phyloP scores from a whole-genome alignment of 2,888 invertebrate genomes.

The Drosophila mimetica region DNA sequence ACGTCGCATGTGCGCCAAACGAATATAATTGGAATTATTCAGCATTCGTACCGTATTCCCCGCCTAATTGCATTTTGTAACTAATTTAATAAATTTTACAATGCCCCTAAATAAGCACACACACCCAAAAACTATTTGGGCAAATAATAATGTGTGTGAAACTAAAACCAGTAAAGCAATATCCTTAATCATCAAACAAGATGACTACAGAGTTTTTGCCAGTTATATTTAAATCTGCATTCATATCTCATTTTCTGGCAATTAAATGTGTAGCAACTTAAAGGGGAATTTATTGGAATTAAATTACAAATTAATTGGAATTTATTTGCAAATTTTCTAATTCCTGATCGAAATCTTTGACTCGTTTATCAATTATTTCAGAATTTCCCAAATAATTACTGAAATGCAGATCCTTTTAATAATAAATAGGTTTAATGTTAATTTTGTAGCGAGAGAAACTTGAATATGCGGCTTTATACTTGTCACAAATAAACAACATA shows the following conservation, averaged over 20 bases:
- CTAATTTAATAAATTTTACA: constrained; percentile 61
- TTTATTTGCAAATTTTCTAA: background rate
- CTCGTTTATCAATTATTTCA: background rate
- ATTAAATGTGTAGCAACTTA: background rate
- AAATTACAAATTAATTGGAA: background rate
- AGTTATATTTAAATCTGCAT: background rate
- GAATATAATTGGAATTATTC: constrained; percentile 65
- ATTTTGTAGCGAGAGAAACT: too few species aligned
- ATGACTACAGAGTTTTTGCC: background rate
- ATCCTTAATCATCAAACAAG: background rate
- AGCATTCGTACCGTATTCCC: constrained; percentile 35
- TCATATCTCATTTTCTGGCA: background rate
- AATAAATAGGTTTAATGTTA: background rate
- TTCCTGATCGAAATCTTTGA: background rate
- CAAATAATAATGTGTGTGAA: background rate
- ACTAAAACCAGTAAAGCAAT: too few species aligned
- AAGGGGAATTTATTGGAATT: background rate
- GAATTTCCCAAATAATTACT: background rate
- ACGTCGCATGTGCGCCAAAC: constrained; percentile 43
- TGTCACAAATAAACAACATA: too few species aligned
- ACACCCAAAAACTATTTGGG: background rate
- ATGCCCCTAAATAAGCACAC: constrained; percentile 10
- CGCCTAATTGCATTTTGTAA: constrained; percentile 64
- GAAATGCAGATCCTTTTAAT: background rate
- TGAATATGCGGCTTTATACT: background rate